These are phyloP conservation scores for Trochalopteron elliotii DNA, from an alignment of 2,113 vertebrate genomes.

Conservation along the genomic window DNA sequence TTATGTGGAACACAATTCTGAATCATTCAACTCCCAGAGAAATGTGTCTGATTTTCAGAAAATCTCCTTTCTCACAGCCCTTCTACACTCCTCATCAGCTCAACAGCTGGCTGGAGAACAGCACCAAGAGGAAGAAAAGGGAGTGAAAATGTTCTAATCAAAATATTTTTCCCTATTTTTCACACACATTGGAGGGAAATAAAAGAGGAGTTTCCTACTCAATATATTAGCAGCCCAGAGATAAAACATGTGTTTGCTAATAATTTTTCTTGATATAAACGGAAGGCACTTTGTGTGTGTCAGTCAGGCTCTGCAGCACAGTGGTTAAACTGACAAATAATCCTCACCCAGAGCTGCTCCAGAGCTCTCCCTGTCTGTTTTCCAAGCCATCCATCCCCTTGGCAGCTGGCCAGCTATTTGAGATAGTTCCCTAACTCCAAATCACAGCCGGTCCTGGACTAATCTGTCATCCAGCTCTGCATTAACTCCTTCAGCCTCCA, in stretches of 20 bases:
- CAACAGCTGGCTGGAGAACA: slow-evolving; percentile 14
- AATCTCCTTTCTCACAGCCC: not conserved
- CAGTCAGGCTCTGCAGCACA: not conserved
- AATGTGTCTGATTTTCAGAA: slow-evolving; percentile 19
- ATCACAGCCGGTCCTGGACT: slow-evolving; percentile 31
- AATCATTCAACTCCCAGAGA: slow-evolving; percentile 16
- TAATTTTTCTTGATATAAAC: not conserved
- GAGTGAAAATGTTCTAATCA: slow-evolving; percentile 16
- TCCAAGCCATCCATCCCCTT: not conserved
- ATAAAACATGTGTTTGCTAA: not conserved
- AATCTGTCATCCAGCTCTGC: slow-evolving; percentile 15
- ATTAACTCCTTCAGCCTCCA: slow-evolving; percentile 21
- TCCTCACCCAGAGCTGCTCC: slow-evolving; percentile 7
- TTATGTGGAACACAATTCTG: slow-evolving; percentile 15
- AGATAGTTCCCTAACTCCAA: slow-evolving; percentile 26
- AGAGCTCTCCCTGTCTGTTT: not conserved
- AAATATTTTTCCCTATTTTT: slow-evolving; percentile 26
- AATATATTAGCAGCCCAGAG: not conserved
- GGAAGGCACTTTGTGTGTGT: not conserved
- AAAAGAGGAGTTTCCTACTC: slow-evolving; percentile 27
- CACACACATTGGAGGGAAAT: not conserved
- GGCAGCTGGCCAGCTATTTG: slow-evolving; percentile 15
- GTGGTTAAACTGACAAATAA: not conserved
- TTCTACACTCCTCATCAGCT: slow-evolving; percentile 11
- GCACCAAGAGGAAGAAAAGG: not conserved